Evolutionary conservation across 2,888 invertebrate genomes (phyloP).

Genomic region (Lutraria lutraria): DNA sequence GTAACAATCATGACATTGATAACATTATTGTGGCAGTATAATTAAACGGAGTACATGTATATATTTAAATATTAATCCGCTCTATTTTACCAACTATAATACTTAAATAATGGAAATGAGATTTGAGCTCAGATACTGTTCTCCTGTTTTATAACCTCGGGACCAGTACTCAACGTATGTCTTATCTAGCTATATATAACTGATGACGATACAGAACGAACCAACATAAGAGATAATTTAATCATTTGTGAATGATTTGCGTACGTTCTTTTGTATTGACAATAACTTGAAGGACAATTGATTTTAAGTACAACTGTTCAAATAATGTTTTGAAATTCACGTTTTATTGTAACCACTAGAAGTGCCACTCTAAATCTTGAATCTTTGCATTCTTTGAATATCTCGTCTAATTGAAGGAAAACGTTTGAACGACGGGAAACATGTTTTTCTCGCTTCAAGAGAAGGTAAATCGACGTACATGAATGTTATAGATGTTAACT

Average conservation of each 20-base stretch:
- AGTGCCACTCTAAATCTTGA: background rate
- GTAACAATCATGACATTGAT: no score
- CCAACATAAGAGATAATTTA: no score
- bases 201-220: no score
- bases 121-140: no score
- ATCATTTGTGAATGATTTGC: background rate
- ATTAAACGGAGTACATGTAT: no score
- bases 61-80: no score
- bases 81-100: no score
- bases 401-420: background rate
- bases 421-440: background rate
- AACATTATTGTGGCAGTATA: no score
- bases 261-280: background rate
- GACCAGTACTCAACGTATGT: no score
- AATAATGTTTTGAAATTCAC: background rate
- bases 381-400: conserved; percentile 1
- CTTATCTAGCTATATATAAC: no score
- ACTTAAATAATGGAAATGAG: no score
- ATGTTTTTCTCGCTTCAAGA: background rate
- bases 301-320: background rate
- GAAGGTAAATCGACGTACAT: background rate
- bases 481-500: background rate
- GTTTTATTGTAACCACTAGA: conserved; percentile 3
- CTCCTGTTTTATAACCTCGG: no score
- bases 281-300: background rate